Evolutionary conservation across 2,888 invertebrate species (phyloP).

Genomic region (Drosophila eohydei): DNA sequence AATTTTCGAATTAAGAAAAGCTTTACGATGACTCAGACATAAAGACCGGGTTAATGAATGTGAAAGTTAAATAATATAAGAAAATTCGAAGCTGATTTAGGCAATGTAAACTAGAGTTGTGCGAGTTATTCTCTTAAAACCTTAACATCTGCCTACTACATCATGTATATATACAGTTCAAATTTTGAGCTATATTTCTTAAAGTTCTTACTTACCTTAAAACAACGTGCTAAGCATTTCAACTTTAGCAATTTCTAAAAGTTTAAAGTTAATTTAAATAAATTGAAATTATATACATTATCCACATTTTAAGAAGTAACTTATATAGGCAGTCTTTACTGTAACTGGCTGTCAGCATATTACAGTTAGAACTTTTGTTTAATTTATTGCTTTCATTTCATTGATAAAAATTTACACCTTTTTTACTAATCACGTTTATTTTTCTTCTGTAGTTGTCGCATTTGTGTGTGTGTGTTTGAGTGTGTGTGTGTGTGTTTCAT

Average conservation of each 20-base stretch:
- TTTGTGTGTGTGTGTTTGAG: conserved; percentile 44
- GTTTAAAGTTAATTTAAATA: neutral
- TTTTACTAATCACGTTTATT: conserved; percentile 77
- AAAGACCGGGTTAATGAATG: neutral
- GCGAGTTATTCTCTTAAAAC: neutral
- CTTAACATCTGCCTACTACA: neutral
- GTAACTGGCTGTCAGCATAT: neutral
- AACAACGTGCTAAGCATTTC: neutral
- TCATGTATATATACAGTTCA: neutral
- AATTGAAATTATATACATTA: neutral
- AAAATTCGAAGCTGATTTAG: neutral
- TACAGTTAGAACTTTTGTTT: neutral
- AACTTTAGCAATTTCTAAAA: neutral
- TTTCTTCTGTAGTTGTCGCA: conserved; percentile 61
- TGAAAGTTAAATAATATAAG: neutral
- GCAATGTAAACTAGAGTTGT: neutral
- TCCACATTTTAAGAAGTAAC: neutral
- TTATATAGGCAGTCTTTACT: neutral
- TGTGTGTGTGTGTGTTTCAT: conserved; percentile 50
- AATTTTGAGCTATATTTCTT: neutral
- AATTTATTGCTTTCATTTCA: conserved; percentile 3
- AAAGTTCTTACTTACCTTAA: neutral
- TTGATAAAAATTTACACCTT: conserved; percentile 37
- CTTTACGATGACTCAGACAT: neutral
- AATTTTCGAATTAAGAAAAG: neutral